Evolutionary conservation across 2,888 invertebrate genomes (phyloP), one percentile per base, ranked within the genome.

Genomic region (Clostera curtula): DNA sequence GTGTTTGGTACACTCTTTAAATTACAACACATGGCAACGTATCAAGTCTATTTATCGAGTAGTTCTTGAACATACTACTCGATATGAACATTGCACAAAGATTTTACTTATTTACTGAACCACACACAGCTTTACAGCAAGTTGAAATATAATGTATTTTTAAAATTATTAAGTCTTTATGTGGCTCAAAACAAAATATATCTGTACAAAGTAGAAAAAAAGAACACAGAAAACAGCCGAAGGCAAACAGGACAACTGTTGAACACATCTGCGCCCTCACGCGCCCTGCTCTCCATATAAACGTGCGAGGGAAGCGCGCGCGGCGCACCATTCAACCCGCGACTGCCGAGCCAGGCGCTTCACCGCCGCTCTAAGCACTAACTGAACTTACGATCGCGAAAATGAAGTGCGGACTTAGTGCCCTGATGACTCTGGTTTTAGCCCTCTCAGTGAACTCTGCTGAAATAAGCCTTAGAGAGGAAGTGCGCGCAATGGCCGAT

Each of bases 191-290:
- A n/a, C n/a, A n/a, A n/a, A n/a, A n/a, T n/a, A n/a, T n/a, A n/a
- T n/a, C n/a, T n/a, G n/a, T n/a, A n/a, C n/a, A n/a, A n/a, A n/a
- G n/a, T n/a, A n/a, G n/a, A n/a, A n/a, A n/a, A n/a, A n/a, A n/a
- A n/a, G n/a, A n/a, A n/a, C n/a, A n/a, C n/a, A n/a, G n/a, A n/a
- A n/a, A n/a, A n/a, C n/a, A n/a, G n/a, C n/a, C n/a, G n/a, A n/a
- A n/a, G n/a, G n/a, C n/a, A n/a, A n/a, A 50, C 48, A 36, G 59
- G 57, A 66, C 79, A 77, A 77, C 77, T 79, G 76, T 76, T 76
- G 75, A 70, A 45, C 66, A 56, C 79, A 80, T 77, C 76, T 80
- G 79, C 74, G 64, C 61, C 40, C 38, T 40, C 35, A 24, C 51
- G 45, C 46, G 53, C 49, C 59, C 55, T 55, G 51, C 40, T 29